Evolutionary conservation across 2,113 vertebrate species (phyloP).

Genomic region (Daboia siamensis): DNA sequence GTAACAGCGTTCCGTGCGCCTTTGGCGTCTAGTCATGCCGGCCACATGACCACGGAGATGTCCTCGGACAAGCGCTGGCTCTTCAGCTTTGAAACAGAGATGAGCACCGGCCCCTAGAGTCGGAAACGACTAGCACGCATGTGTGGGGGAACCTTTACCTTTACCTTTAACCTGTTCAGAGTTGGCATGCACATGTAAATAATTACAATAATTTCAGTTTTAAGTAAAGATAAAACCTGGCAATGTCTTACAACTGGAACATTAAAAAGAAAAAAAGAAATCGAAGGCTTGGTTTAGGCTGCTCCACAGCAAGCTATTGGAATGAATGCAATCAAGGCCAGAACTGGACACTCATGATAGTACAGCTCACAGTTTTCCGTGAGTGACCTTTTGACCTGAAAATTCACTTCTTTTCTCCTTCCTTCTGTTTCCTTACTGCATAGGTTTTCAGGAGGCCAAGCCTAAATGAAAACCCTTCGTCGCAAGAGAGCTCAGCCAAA

Average conservation of each 20-base stretch:
- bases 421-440: constrained; percentile 40
- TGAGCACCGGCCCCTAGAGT: too few species aligned
- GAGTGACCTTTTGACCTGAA: constrained; percentile 28
- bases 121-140: too few species aligned
- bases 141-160: too few species aligned
- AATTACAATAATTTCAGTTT: background rate
- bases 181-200: background rate
- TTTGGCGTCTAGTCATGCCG: too few species aligned
- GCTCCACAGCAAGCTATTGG: background rate
- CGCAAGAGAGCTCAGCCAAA: constrained; percentile 40
- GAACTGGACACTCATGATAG: background rate
- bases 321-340: background rate
- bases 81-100: too few species aligned
- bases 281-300: background rate
- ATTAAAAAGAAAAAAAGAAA: background rate
- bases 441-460: background rate
- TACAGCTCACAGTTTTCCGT: constrained; percentile 11
- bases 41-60: too few species aligned
- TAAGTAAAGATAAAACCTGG: background rate
- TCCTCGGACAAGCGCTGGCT: too few species aligned
- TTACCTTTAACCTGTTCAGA: background rate
- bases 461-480: background rate
- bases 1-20: too few species aligned
- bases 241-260: background rate
- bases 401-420: background rate